Conservation (phyloP, 2,888 invertebrate species). For the Macropis europaea region DNA sequence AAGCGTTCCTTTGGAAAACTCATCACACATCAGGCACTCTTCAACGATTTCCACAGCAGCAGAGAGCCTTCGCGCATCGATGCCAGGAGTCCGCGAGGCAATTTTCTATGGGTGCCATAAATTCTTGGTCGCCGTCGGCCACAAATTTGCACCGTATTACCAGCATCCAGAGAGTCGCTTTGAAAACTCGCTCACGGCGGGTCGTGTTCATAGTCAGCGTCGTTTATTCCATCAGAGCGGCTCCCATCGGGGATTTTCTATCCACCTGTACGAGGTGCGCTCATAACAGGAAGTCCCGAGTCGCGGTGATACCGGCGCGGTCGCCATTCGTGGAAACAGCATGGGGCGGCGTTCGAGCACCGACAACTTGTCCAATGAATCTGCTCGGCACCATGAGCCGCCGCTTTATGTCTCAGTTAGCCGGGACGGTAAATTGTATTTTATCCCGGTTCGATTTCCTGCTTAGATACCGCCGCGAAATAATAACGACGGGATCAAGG, state of each 20-base stretch:
- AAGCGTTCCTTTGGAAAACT: too few species aligned
- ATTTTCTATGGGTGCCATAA: neutral
- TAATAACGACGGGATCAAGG: too few species aligned
- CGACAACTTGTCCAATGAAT: slow-evolving; percentile 51
- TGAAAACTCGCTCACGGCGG: neutral
- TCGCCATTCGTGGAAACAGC: slow-evolving; percentile 48
- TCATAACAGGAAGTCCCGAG: slow-evolving; percentile 48
- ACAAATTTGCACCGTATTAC: neutral
- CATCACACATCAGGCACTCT: too few species aligned
- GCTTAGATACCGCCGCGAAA: slow-evolving; percentile 11
- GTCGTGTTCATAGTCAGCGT: neutral
- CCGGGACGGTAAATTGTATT: slow-evolving; percentile 40
- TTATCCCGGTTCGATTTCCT: slow-evolving; percentile 49
- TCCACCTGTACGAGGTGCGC: slow-evolving; percentile 38
- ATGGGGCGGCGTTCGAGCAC: slow-evolving; percentile 50
- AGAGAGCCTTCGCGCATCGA: neutral
- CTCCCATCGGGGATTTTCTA: slow-evolving; percentile 28
- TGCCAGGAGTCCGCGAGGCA: neutral
- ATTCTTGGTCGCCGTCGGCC: neutral
- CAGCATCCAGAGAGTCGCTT: neutral
- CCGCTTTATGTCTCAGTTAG: slow-evolving; percentile 50
- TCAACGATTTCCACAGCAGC: neutral
- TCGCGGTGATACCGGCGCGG: slow-evolving; percentile 32
- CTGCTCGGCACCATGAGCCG: slow-evolving; percentile 33
- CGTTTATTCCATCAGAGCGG: slow-evolving; percentile 24